Evolutionary conservation across 2,113 vertebrate species (phyloP).

Genomic region (Blennius ocellaris): DNA sequence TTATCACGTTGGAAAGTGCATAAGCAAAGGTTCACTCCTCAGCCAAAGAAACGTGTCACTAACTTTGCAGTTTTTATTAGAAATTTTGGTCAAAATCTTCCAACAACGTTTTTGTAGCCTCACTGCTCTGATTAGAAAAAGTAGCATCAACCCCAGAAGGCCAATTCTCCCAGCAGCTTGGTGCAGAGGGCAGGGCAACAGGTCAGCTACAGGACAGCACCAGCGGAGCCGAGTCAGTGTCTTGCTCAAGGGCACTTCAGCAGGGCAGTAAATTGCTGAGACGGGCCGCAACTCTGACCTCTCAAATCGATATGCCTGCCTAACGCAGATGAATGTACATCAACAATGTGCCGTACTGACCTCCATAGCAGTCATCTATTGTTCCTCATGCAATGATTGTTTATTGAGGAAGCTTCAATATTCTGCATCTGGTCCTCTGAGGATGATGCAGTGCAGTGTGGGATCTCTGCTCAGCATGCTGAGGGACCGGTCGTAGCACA

Average conservation of each 20-base stretch:
- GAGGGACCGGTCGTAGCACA: conserved; percentile 29
- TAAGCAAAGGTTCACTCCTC: too few relatives aligned
- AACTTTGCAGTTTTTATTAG: too few relatives aligned
- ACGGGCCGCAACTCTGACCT: background rate
- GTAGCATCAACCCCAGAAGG: background rate
- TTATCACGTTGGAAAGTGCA: too few relatives aligned
- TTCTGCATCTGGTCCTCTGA: conserved; percentile 8
- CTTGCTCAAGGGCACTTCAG: conserved; percentile 25
- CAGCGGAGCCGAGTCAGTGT: conserved; percentile 6
- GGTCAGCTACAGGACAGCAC: background rate
- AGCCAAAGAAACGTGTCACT: too few relatives aligned
- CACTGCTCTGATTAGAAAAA: background rate
- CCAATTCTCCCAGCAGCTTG: conserved; percentile 1
- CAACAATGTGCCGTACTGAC: background rate
- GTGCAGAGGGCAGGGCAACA: conserved; percentile 4
- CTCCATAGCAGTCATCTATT: conserved; percentile 5
- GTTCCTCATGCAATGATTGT: conserved; percentile 3
- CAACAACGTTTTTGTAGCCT: background rate
- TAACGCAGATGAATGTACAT: conserved; percentile 7
- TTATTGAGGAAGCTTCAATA: conserved; percentile 18
- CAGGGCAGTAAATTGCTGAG: background rate
- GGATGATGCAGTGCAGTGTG: conserved; percentile 26
- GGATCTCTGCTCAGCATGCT: conserved; percentile 39
- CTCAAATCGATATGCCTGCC: conserved; percentile 27
- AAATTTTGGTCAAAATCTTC: background rate